Evolutionary conservation across 1,140 invertebrate species (phyloP).

Genomic region (Drosophila guanche): DNA sequence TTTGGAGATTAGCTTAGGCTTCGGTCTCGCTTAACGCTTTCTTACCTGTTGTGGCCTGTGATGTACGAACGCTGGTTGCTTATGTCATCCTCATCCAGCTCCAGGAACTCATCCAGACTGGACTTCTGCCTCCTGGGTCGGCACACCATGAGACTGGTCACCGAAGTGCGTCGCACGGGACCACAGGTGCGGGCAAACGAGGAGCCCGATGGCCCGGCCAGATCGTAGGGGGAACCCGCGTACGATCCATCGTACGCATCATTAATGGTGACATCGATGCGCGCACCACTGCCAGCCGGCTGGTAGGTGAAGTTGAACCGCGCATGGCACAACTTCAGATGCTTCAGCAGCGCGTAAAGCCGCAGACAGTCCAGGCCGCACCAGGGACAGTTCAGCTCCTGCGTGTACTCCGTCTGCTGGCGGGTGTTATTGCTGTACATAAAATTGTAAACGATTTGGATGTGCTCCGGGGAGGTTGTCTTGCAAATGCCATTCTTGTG

Average conservation of each 20-base stretch:
- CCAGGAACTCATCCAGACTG: slow-evolving; percentile 93
- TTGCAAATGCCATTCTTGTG: slow-evolving; percentile 60
- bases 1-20: too few species aligned
- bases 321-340: slow-evolving; percentile 96
- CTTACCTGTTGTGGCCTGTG: slow-evolving; percentile 93
- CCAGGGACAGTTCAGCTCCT: slow-evolving; percentile 97
- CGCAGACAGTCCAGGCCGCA: slow-evolving; percentile 95
- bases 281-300: slow-evolving; percentile 90
- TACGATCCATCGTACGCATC: slow-evolving; percentile 98
- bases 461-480: slow-evolving; percentile 74
- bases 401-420: slow-evolving; percentile 96
- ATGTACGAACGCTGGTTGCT: slow-evolving; percentile 93
- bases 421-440: slow-evolving; percentile 97
- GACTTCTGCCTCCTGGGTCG: slow-evolving; percentile 89
- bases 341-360: slow-evolving; percentile 95
- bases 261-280: slow-evolving; percentile 97
- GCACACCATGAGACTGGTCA: slow-evolving; percentile 95
- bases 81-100: slow-evolving; percentile 91
- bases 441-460: slow-evolving; percentile 97
- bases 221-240: slow-evolving; percentile 96
- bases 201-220: slow-evolving; percentile 88
- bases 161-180: slow-evolving; percentile 92
- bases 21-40: background rate
- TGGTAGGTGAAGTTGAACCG: slow-evolving; percentile 93
- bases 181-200: slow-evolving; percentile 89